phyloP scores from a whole-genome alignment of 1,140 invertebrate species.

The Aphelinus atriplicis region DNA sequence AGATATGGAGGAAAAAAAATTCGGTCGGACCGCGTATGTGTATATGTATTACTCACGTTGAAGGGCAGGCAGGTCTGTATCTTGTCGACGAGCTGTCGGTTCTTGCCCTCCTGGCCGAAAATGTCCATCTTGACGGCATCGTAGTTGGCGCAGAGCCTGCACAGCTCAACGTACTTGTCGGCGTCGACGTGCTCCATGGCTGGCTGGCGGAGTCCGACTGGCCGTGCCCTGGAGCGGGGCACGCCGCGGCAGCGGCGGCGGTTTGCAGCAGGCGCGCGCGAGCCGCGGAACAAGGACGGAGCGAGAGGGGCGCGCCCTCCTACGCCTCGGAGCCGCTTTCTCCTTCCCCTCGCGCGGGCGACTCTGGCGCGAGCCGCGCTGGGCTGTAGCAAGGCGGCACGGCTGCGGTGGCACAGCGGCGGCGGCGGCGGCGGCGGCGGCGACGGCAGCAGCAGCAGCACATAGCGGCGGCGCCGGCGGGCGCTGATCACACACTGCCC shows the following conservation, averaged over 20 bases:
- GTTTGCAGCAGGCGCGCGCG: constrained; percentile 22
- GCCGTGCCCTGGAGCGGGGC: neutral
- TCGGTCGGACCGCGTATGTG: neutral
- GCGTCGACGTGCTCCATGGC: constrained; percentile 15
- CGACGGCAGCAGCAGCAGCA: constrained; percentile 1
- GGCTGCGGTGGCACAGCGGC: neutral
- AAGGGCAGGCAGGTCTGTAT: constrained; percentile 66
- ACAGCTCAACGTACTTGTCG: constrained; percentile 64
- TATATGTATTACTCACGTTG: constrained; percentile 56
- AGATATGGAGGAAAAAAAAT: neutral
- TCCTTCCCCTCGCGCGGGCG: constrained; percentile 1
- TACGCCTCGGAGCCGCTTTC: no score
- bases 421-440: neutral
- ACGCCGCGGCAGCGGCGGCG: constrained; percentile 7
- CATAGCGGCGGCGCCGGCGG: neutral
- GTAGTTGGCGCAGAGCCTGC: constrained; percentile 66
- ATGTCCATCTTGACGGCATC: constrained; percentile 67
- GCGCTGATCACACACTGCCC: constrained; percentile 5
- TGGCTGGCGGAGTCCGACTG: neutral
- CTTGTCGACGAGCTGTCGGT: constrained; percentile 65
- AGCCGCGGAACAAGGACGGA: neutral
- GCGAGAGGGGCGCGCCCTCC: neutral
- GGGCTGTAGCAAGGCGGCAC: constrained; percentile 2
- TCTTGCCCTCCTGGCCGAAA: constrained; percentile 65
- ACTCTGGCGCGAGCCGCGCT: no score